Conservation (phyloP, 2,888 invertebrate genomes). For the Aspidiotus rigidus region DNA sequence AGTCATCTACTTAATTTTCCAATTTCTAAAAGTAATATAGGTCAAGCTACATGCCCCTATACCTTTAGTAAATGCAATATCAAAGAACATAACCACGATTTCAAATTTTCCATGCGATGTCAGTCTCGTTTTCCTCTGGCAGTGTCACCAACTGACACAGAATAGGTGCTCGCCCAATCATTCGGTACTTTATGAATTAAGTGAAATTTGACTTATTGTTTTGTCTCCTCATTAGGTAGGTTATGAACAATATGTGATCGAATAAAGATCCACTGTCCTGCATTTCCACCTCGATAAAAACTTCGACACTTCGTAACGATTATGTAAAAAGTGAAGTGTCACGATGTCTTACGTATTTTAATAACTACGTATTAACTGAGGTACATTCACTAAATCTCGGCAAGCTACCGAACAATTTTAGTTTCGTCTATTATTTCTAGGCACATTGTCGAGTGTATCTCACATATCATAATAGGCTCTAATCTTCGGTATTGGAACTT, state of each 20-base stretch:
- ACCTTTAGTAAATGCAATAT: too few species aligned
- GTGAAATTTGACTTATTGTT: too few species aligned
- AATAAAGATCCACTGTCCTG: not conserved
- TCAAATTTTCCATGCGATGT: too few species aligned
- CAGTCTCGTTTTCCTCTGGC: too few species aligned
- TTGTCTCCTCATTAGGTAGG: too few species aligned
- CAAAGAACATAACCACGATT: too few species aligned
- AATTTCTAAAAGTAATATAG: too few species aligned
- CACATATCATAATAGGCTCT: slow-evolving; percentile 8
- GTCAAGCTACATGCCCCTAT: too few species aligned
- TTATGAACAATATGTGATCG: not conserved
- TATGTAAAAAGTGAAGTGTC: slow-evolving; percentile 5
- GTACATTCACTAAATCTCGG: not conserved
- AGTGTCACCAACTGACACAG: too few species aligned
- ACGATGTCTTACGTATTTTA: slow-evolving; percentile 7
- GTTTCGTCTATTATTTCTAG: slow-evolving; percentile 17
- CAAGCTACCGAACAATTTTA: slow-evolving; percentile 9
- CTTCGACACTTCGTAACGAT: slow-evolving; percentile 2
- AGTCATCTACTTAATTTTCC: too few species aligned
- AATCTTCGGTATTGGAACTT: slow-evolving; percentile 7
- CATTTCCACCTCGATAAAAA: not conserved
- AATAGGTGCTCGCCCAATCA: too few species aligned
- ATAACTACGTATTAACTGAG: slow-evolving; percentile 11
- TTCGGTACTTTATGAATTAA: too few species aligned
- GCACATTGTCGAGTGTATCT: not conserved